Percentiles rank a stretch among this genome's conserved stretches.
phyloP scores from a whole-genome alignment of 2,888 invertebrate genomes.

The Cerceris ruficornis region DNA sequence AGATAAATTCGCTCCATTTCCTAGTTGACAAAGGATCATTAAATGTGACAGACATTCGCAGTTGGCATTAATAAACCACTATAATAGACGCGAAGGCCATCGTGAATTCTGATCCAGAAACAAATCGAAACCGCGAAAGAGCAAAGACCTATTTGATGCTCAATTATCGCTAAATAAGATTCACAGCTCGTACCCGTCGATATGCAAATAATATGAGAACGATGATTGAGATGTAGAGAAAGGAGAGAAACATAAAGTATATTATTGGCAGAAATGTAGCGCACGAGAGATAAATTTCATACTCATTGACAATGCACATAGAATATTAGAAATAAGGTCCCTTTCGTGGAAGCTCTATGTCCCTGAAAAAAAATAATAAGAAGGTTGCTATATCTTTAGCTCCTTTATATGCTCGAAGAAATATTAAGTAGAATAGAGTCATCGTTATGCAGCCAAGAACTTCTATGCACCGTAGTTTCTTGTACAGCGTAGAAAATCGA shows the following conservation, averaged over 20 bases:
- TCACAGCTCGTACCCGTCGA: not conserved
- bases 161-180: not conserved
- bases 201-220: not conserved
- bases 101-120: conserved; percentile 10
- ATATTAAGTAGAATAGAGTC: too few species aligned
- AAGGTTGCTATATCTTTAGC: too few species aligned
- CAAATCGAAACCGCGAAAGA: conserved; percentile 16
- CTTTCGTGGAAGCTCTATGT: too few species aligned
- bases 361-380: too few species aligned
- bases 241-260: conserved; percentile 8
- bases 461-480: too few species aligned
- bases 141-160: not conserved
- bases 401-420: too few species aligned
- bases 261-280: too few species aligned
- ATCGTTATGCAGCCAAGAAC: too few species aligned
- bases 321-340: too few species aligned
- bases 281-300: too few species aligned
- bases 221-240: conserved; percentile 24
- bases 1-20: not conserved
- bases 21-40: conserved; percentile 17
- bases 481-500: too few species aligned
- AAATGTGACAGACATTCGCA: conserved; percentile 17
- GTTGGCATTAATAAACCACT: conserved; percentile 35
- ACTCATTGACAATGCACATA: too few species aligned
- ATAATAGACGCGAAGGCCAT: conserved; percentile 41